Conservation (phyloP, 2,888 invertebrate genomes). For the Flexamia atlantica region DNA sequence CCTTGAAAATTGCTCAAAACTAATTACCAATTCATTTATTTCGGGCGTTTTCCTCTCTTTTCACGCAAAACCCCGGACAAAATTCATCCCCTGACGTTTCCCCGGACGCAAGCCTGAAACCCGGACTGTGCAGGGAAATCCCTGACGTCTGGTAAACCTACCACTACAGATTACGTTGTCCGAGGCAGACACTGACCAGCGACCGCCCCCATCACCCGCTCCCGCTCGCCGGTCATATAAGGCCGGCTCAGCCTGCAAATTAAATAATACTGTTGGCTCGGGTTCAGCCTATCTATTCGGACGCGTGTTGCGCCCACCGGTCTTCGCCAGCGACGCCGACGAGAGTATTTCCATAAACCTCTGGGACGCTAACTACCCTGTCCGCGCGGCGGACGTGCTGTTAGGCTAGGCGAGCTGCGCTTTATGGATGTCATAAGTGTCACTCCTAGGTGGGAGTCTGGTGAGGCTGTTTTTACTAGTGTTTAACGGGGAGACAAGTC, state of each 20-base stretch:
- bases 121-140: too few species aligned
- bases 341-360: conserved; percentile 20
- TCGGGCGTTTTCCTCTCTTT: too few species aligned
- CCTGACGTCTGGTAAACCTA: neutral
- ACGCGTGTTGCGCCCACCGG: conserved; percentile 26
- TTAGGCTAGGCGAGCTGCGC: neutral
- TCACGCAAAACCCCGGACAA: too few species aligned
- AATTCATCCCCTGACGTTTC: too few species aligned
- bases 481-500: too few species aligned
- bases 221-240: neutral
- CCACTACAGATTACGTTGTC: neutral
- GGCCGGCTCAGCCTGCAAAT: conserved; percentile 12
- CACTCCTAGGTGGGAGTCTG: neutral
- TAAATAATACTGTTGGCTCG: conserved; percentile 47
- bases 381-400: neutral
- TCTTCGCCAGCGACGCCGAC: neutral
- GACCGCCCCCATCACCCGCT: neutral
- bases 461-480: too few species aligned
- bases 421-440: neutral
- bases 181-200: neutral
- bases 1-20: too few species aligned
- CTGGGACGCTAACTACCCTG: conserved; percentile 9
- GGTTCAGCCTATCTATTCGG: conserved; percentile 13
- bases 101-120: too few species aligned
- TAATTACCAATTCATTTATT: too few species aligned